These are phyloP conservation scores for Martes martes DNA, from an alignment of 2,113 vertebrate genomes.

Conservation along the genomic window DNA sequence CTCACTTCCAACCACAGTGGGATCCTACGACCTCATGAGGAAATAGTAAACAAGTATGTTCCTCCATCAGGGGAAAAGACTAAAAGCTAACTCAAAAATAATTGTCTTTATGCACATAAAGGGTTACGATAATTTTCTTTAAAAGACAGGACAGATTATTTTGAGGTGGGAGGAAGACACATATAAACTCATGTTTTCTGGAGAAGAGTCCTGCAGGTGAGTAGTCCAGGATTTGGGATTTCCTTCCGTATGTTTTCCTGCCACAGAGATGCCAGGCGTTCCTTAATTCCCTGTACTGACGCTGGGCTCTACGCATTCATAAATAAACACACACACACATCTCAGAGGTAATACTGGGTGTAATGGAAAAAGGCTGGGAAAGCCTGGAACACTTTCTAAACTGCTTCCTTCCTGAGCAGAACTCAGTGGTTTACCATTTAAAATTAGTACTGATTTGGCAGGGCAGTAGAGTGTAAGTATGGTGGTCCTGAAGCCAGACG, in stretches of 20 bases:
- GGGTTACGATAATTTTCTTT: neutral
- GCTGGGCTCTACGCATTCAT: neutral
- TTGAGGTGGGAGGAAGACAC: neutral
- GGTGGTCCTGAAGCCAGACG: neutral
- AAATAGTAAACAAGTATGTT: neutral
- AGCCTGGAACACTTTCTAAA: neutral
- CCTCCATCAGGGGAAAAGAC: neutral
- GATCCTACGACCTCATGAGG: neutral
- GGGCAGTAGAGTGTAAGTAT: neutral
- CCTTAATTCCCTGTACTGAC: neutral
- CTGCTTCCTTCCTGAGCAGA: neutral
- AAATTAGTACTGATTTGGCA: slow-evolving; percentile 4
- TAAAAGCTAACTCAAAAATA: neutral
- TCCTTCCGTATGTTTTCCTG: neutral
- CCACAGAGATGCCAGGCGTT: neutral
- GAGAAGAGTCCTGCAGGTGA: neutral
- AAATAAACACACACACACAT: neutral
- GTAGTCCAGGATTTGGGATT: neutral
- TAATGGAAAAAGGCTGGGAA: neutral
- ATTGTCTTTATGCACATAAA: neutral
- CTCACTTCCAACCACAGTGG: neutral
- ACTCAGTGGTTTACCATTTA: neutral
- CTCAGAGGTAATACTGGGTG: neutral
- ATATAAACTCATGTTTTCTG: neutral
- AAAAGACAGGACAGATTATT: neutral